Percentiles rank a stretch among this genome's conserved stretches.
These are phyloP conservation scores for Drosophila mauritiana DNA, from an alignment of 1,140 invertebrate species.

Conservation along the genomic window DNA sequence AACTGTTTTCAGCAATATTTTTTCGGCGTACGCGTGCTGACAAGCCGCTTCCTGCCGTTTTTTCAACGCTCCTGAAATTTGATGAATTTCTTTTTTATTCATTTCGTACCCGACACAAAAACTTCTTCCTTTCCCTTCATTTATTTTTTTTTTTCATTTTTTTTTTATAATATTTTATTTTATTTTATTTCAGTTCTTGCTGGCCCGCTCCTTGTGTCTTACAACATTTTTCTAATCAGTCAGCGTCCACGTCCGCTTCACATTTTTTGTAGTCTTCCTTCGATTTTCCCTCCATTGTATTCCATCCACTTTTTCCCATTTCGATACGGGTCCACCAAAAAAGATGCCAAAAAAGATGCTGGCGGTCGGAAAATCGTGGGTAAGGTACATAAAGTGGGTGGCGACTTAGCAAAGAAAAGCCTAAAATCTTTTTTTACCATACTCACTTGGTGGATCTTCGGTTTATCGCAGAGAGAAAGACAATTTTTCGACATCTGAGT, in stretches of 20 bases:
- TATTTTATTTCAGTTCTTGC: constrained; percentile 28
- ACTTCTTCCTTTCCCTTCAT: not conserved
- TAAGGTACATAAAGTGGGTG: too few species aligned
- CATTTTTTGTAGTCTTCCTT: constrained; percentile 27
- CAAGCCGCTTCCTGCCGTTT: constrained; percentile 72
- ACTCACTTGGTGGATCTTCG: too few species aligned
- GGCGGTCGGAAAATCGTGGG: not conserved
- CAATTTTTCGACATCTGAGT: too few species aligned
- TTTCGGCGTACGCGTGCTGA: constrained; percentile 59
- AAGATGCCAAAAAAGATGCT: constrained; percentile 12
- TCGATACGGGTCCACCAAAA: constrained; percentile 56
- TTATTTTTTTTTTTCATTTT: constrained; percentile 19
- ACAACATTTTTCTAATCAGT: constrained; percentile 78
- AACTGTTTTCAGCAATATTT: constrained; percentile 75
- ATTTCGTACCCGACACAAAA: constrained; percentile 32
- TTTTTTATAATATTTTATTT: constrained; percentile 28
- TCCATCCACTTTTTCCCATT: constrained; percentile 12
- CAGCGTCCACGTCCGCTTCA: constrained; percentile 57
- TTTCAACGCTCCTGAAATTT: constrained; percentile 73
- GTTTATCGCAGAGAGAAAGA: too few species aligned
- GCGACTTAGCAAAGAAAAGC: too few species aligned
- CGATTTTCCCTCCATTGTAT: constrained; percentile 23
- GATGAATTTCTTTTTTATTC: constrained; percentile 81
- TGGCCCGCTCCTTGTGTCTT: constrained; percentile 54
- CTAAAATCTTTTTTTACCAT: too few species aligned